phyloP scores from a whole-genome alignment of 2,888 invertebrate species.

The Chymomyza caudatula region DNA sequence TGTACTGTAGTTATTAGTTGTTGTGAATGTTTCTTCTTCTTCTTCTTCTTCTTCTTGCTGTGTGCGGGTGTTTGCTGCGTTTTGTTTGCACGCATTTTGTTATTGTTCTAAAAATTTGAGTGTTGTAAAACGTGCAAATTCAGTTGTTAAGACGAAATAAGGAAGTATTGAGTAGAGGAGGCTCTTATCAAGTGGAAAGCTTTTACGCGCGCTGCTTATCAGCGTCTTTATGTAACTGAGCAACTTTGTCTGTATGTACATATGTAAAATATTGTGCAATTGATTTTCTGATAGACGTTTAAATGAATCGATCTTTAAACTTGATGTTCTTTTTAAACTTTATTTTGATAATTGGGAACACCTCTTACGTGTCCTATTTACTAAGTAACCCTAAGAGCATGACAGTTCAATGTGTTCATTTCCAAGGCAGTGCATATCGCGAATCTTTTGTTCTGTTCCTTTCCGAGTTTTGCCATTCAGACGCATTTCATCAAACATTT shows the following conservation, averaged over 20 bases:
- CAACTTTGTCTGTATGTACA: neutral
- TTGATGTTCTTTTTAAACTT: neutral
- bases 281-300: neutral
- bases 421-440: too few relatives aligned
- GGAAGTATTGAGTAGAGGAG: neutral
- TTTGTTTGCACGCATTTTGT: constrained; percentile 2
- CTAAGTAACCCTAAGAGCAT: too few relatives aligned
- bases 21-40: neutral
- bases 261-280: neutral
- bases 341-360: neutral
- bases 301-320: neutral
- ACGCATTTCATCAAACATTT: too few relatives aligned
- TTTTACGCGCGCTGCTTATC: neutral
- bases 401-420: too few relatives aligned
- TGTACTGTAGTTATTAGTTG: constrained; percentile 7
- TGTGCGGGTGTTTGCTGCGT: constrained; percentile 6
- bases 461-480: too few relatives aligned
- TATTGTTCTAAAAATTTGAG: neutral
- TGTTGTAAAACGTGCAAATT: neutral
- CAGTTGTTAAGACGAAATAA: neutral
- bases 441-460: too few relatives aligned
- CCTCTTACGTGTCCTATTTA: too few relatives aligned
- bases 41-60: neutral
- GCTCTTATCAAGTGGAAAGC: neutral
- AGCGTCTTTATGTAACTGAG: neutral